Base-by-base conservation (phyloP, 2,888 invertebrate species). In the Dioctria linearis region DNA sequence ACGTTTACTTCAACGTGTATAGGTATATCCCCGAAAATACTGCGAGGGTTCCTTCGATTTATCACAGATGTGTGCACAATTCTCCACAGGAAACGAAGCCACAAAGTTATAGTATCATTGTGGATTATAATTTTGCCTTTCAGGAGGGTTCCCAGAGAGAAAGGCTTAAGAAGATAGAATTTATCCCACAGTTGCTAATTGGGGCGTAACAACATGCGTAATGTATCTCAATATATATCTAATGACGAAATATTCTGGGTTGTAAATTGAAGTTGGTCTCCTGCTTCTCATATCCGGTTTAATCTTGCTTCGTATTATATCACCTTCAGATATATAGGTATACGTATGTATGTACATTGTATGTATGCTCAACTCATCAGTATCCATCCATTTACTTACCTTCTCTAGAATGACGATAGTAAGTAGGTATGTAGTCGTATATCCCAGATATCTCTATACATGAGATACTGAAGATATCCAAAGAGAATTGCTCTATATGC, bases 181-280 rank as follows among this genome's bases (percentile, higher is more conserved):
- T 46, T 25, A 67, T 67, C 37, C 67, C 25, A 25, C 67, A 67
- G 46, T 71, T 71, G 71, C 71, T 71, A 71, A 71, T 71, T 71
- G 71, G 71, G 40, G 51, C 71, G 54, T 54, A 71, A 71, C 51
- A 71, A 71, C 54, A 71, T 71, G 71, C 71, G 71, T 71, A 71
- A 71, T 71, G 71, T 71, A 51, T 71, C 71, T 71, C 51, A 54
- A 71, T 46, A 71, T 71, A 37, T 71, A 71, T 71, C 71, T 71
- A 71, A 71, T 51, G 51, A 49, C 71, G 51, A 39, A 11, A 42
- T 25, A 51, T 71, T 71, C 54, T 37, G 51, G 71, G 46, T 71
- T 71, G 46, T 71, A 71, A 71, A 71, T 71, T 39, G 54, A 46
- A 71, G 71, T 25, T 71, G 54, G 71, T 71, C 71, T 9, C 13